These are phyloP conservation scores for Myathropa florea DNA, from an alignment of 2,888 invertebrate species.

Conservation along the genomic window DNA sequence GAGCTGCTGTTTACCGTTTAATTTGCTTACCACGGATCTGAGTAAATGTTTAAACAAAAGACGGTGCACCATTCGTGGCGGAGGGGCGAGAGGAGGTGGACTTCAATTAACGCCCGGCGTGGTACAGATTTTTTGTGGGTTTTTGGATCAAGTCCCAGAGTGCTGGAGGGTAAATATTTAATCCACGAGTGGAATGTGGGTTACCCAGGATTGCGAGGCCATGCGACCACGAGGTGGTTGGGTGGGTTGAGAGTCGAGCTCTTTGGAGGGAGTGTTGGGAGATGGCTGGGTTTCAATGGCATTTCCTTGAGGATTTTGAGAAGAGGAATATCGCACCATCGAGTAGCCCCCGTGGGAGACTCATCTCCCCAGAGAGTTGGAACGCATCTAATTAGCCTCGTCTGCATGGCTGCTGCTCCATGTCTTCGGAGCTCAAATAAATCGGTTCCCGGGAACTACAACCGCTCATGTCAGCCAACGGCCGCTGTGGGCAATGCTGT, in stretches of 20 bases:
- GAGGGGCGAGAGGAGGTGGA: not conserved
- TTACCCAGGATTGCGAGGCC: slow-evolving; percentile 1
- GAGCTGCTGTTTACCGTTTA: slow-evolving; percentile 54
- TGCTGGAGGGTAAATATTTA: slow-evolving; percentile 64
- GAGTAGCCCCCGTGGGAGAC: too few species aligned
- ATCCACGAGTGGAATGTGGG: slow-evolving; percentile 42
- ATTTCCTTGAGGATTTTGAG: too few species aligned
- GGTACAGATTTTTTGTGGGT: slow-evolving; percentile 5
- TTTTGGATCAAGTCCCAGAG: slow-evolving; percentile 58
- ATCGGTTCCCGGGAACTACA: not conserved
- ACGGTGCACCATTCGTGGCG: not conserved
- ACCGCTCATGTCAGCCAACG: not conserved
- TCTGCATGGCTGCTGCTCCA: not conserved
- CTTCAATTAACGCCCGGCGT: slow-evolving; percentile 53
- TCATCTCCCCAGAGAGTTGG: too few species aligned
- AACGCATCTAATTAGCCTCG: not conserved
- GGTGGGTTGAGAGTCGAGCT: not conserved
- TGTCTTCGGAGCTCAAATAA: not conserved
- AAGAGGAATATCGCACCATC: too few species aligned
- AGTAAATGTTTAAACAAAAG: slow-evolving; percentile 69
- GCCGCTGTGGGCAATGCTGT: not conserved
- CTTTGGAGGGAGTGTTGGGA: too few species aligned
- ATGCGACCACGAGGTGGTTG: not conserved
- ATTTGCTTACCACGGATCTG: slow-evolving; percentile 58
- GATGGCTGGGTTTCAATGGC: too few species aligned